Evolutionary conservation across 35 echinoderm and acorn worm genomes (phyloP), one percentile per base, ranked within the genome.

Genomic region (Amphiura filiformis): DNA sequence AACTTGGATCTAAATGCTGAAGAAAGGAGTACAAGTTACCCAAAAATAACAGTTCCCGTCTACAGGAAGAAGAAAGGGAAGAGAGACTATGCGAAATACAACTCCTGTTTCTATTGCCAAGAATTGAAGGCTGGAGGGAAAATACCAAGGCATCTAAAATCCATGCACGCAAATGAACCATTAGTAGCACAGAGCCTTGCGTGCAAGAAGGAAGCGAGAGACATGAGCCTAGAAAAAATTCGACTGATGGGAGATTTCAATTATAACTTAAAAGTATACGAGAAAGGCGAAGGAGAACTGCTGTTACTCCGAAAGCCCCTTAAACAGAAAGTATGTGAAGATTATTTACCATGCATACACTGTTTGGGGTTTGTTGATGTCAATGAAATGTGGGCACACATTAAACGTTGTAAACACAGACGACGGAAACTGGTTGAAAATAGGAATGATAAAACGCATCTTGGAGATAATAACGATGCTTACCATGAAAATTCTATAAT

Each of bases 181-280:
- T 15, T 17, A 34, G 40, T 84, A 28, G 82, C 82, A 39, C 65
- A 84, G 32, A 14, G 17, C 32, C 49, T 84, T 61, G 49, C 39
- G 11, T 61, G 36, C 12, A 13, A 34, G 14, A 30, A 34, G 40
- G 34, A 84, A 18, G 23, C 13, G 39, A 34, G 49, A 56, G 23
- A 84, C 23, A 15, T 84, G 17, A 22, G 49, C 33, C 52, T 84
- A 17, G 82, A 84, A 84, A 84, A 84, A 84, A 34, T 84, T 84
- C 49, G 82, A 13, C 40, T 84, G 38, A 37, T 84, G 82, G 82
- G 82, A 61, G 82, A 84, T 39, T 84, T 84, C 82, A n/a, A 47
- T 37, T 39, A 84, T 56, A 84, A 84, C 82, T 14, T 84, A 28
- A 39, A 12, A 14, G 82, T 84, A 56, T 57, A 37, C 40, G 82